Conservation (phyloP, 2,113 vertebrate genomes). For the Zeus faber region DNA sequence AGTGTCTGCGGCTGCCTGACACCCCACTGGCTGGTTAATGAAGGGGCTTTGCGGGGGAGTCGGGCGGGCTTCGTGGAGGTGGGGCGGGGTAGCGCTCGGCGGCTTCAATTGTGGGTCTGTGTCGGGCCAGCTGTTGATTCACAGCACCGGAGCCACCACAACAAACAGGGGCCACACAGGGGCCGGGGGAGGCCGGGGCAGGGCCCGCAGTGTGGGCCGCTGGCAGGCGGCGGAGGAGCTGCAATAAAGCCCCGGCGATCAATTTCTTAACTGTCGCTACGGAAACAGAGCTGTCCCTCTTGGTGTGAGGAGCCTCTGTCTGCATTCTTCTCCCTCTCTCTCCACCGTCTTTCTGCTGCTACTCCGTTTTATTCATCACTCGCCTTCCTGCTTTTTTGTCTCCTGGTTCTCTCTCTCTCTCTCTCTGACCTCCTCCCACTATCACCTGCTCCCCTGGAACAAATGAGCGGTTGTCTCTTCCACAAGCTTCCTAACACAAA, state of each 20-base stretch:
- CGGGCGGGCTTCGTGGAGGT: slow-evolving; percentile 31
- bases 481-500: slow-evolving; percentile 50
- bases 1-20: slow-evolving; percentile 70
- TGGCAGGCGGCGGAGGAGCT: slow-evolving; percentile 28
- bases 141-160: slow-evolving; percentile 65
- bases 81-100: slow-evolving; percentile 38
- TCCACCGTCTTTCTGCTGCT: slow-evolving; percentile 14
- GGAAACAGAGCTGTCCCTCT: slow-evolving; percentile 61
- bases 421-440: slow-evolving; percentile 32
- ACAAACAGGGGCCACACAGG: slow-evolving; percentile 70
- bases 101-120: slow-evolving; percentile 53
- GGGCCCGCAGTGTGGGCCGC: slow-evolving; percentile 37
- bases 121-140: slow-evolving; percentile 69
- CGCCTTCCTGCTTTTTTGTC: background rate
- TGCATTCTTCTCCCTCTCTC: slow-evolving; percentile 39
- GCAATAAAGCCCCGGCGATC: slow-evolving; percentile 45
- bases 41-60: slow-evolving; percentile 66
- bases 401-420: slow-evolving; percentile 1
- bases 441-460: slow-evolving; percentile 60
- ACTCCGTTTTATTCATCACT: slow-evolving; percentile 3
- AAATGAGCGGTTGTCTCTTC: slow-evolving; percentile 52
- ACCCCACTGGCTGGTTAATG: slow-evolving; percentile 73
- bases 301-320: slow-evolving; percentile 42
- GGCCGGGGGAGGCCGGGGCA: slow-evolving; percentile 39
- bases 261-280: slow-evolving; percentile 66